These are phyloP conservation scores for Orthonyx spaldingii DNA, from an alignment of 2,113 vertebrate genomes.

Conservation along the genomic window DNA sequence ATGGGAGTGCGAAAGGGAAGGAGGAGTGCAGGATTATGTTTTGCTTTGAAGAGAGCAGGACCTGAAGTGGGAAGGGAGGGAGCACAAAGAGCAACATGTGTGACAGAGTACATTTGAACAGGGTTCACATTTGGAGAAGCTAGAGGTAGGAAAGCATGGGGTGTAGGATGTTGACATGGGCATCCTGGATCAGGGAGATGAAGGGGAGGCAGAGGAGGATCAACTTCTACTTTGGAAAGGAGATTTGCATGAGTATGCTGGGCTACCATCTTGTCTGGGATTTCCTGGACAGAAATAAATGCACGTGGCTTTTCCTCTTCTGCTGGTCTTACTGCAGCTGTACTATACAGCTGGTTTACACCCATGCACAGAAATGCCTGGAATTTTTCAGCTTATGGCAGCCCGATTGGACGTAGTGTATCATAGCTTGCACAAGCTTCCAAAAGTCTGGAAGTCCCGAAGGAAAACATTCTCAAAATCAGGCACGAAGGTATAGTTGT, in stretches of 20 bases:
- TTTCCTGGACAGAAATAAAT: neutral
- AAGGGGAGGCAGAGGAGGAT: neutral
- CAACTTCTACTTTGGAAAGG: neutral
- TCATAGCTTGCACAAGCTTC: neutral
- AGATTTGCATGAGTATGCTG: neutral
- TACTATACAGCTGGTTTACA: neutral
- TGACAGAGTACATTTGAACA: neutral
- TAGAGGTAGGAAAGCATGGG: neutral
- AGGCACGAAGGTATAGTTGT: fast-evolving
- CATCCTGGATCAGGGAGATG: neutral
- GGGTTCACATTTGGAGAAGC: neutral
- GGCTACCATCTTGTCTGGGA: neutral
- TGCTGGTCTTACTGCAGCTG: neutral
- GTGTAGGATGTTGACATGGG: neutral
- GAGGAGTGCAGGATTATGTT: fast-evolving
- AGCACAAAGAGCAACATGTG: neutral
- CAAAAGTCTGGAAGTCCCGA: neutral
- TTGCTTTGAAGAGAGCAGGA: neutral
- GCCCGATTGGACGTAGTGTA: neutral
- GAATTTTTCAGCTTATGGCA: neutral
- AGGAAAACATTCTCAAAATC: neutral
- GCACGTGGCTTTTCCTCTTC: neutral
- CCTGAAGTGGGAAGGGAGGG: neutral
- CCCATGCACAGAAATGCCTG: neutral
- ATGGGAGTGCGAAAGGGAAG: neutral